phyloP scores from a whole-genome alignment of 2,113 vertebrate species.

The Pan troglodytes region DNA sequence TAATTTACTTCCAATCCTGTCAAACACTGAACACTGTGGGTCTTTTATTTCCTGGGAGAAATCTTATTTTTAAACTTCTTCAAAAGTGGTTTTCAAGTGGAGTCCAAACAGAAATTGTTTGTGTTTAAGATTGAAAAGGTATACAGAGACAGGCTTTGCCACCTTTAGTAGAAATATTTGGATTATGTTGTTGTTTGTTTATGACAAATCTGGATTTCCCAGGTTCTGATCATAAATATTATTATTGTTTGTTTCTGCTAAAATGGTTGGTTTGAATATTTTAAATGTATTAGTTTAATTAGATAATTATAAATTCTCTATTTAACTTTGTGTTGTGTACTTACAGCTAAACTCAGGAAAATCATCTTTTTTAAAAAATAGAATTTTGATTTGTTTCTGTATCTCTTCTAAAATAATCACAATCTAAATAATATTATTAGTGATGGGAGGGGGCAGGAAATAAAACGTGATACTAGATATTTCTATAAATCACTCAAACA shows the following conservation, averaged over 20 bases:
- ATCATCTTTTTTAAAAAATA: not conserved
- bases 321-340: not conserved
- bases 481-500: not conserved
- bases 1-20: slow-evolving; percentile 64
- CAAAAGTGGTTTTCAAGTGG: not conserved
- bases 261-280: not conserved
- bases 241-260: not conserved
- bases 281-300: not conserved
- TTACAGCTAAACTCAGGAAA: not conserved
- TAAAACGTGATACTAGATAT: not conserved
- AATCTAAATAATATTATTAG: not conserved
- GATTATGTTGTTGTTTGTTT: not conserved
- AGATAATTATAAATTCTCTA: not conserved
- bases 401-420: not conserved
- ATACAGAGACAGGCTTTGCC: not conserved
- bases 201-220: not conserved
- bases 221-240: not conserved
- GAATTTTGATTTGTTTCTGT: not conserved
- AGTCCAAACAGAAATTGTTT: not conserved
- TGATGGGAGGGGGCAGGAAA: not conserved
- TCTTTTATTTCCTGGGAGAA: slow-evolving; percentile 4
- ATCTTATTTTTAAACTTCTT: slow-evolving; percentile 35
- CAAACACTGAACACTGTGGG: not conserved
- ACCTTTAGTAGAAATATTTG: not conserved
- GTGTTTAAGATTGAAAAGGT: not conserved